These are phyloP conservation scores for Xanthorhoe spadicearia DNA, from an alignment of 2,888 invertebrate species.

Conservation along the genomic window DNA sequence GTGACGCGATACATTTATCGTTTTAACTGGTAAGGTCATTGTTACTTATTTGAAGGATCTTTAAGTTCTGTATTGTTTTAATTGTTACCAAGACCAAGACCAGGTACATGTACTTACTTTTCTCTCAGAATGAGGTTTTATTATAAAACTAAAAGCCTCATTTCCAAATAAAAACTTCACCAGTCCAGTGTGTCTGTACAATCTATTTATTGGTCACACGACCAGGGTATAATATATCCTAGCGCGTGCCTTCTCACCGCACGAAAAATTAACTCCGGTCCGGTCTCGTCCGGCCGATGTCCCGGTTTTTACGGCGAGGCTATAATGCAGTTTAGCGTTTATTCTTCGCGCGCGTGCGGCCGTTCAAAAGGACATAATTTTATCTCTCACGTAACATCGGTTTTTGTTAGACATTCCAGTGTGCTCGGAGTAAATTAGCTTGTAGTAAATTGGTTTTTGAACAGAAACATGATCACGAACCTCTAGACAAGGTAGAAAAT, in stretches of 20 bases:
- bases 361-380: slow-evolving; percentile 42
- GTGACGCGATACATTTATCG: no score
- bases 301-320: slow-evolving; percentile 59
- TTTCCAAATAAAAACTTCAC: not conserved
- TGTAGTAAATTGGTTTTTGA: not conserved
- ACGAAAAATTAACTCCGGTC: slow-evolving; percentile 69
- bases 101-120: no score
- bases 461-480: not conserved
- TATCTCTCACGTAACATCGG: slow-evolving; percentile 45
- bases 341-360: slow-evolving; percentile 55
- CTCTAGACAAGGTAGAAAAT: no score
- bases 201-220: slow-evolving; percentile 61
- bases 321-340: slow-evolving; percentile 61
- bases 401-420: slow-evolving; percentile 30
- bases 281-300: slow-evolving; percentile 48
- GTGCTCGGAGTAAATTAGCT: slow-evolving; percentile 22
- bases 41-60: no score
- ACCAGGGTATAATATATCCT: slow-evolving; percentile 66
- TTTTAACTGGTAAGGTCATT: no score
- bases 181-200: slow-evolving; percentile 13
- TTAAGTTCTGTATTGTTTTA: no score
- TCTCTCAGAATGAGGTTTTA: no score
- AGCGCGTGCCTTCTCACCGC: slow-evolving; percentile 61
- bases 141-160: not conserved
- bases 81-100: no score